Base-by-base conservation (phyloP, 2,888 invertebrate genomes). In the Nymphalis c-album region DNA sequence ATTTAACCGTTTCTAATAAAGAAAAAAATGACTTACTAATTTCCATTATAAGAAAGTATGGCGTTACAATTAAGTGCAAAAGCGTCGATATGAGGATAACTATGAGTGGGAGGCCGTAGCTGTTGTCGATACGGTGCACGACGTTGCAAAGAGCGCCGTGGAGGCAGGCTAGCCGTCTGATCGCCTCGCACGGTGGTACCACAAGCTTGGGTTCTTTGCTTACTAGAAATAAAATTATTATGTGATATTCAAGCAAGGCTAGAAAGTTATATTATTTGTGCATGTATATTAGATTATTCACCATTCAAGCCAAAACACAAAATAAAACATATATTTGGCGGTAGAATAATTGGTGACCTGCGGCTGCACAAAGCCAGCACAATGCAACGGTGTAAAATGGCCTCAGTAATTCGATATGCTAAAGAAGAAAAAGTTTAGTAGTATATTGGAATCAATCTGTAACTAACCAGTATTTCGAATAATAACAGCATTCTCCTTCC, bases 51-150 rank as follows among this genome's bases (percentile, higher is more conserved):
- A 94, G 78, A 79, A 94, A 94, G 79, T 94, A 94, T 0, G 94
- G 94, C 0, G 94, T 94, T 22, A 94, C 93, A 20, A 94, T 93
- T 4, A 94, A 84, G 71, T 94, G 94, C 68, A 94, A 84, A 48
- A 94, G 78, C 46, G 94, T 94, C 0, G 94, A 94, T 55, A 94
- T 86, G 48, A 93, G 88, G 18, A 93, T 90, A 6, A 92, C 87
- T 7, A 94, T 78, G 51, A 94, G 86, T 0, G 93, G 93, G 0
- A 93, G 75, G 0, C 94, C 94, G 73, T 92, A 94, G 78, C 93
- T 92, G 67, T 82, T 84, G 74, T 94, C 93, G 4, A 94, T 83
- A 3, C 88, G 80, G 17, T 86, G 83, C 40, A 94, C 91, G 18
- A 91, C 89, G 35, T 93, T 93, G 73, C 93, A 93, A 0, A 94